A percentile compares a stretch with the other conserved stretches of the same genome.
phyloP scores from a whole-genome alignment of 2,888 invertebrate genomes.

The Yponomeuta evonymella region DNA sequence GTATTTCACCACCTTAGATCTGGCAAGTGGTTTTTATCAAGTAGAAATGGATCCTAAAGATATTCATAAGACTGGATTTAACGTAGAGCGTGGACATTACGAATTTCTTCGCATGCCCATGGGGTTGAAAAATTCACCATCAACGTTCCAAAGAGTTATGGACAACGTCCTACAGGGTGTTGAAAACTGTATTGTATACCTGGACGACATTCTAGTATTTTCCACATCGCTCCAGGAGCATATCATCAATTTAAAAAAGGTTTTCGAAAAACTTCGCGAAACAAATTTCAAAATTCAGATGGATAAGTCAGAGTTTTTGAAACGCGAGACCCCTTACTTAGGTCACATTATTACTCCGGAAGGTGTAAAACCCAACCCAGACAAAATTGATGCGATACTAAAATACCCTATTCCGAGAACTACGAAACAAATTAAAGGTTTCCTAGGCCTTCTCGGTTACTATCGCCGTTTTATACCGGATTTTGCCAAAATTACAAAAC shows the following conservation, averaged over 20 bases:
- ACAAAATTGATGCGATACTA: slow-evolving; percentile 28
- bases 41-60: slow-evolving; percentile 21
- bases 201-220: slow-evolving; percentile 35
- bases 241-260: slow-evolving; percentile 25
- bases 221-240: slow-evolving; percentile 30
- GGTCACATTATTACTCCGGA: slow-evolving; percentile 29
- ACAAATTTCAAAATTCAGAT: slow-evolving; percentile 30
- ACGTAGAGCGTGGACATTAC: slow-evolving; percentile 29
- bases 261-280: slow-evolving; percentile 26
- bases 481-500: slow-evolving; percentile 28
- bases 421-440: slow-evolving; percentile 28
- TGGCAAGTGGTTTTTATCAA: slow-evolving; percentile 19
- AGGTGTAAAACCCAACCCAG: slow-evolving; percentile 30
- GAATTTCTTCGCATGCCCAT: slow-evolving; percentile 32
- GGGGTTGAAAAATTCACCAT: slow-evolving; percentile 29
- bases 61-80: slow-evolving; percentile 31
- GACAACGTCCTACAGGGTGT: slow-evolving; percentile 32
- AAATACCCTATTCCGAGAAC: slow-evolving; percentile 31
- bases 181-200: slow-evolving; percentile 29
- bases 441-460: slow-evolving; percentile 31
- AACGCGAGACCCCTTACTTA: slow-evolving; percentile 26
- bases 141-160: slow-evolving; percentile 33
- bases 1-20: slow-evolving; percentile 21
- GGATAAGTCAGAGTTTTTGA: slow-evolving; percentile 31
- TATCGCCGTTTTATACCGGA: slow-evolving; percentile 32